These are phyloP conservation scores for Drosophila flavopinicola DNA, from an alignment of 2,888 invertebrate genomes.

Conservation along the genomic window DNA sequence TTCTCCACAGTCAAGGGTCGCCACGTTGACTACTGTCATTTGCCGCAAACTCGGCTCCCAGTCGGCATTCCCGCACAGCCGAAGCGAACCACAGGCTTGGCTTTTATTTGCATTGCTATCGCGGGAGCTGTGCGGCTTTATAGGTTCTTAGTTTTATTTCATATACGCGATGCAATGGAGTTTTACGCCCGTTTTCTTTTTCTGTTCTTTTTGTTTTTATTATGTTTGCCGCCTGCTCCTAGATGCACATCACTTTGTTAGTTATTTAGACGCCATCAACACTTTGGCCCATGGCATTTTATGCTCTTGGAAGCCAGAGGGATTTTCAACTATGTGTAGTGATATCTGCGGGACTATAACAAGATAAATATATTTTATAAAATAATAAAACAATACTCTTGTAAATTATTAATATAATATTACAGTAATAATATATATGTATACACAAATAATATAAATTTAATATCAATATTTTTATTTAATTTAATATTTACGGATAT, in stretches of 20 bases:
- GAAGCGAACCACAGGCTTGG: slow-evolving; percentile 24
- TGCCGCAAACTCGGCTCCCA: slow-evolving; percentile 35
- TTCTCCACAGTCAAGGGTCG: slow-evolving; percentile 52
- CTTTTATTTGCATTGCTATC: slow-evolving; percentile 61
- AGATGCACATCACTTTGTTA: slow-evolving; percentile 29
- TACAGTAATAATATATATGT: no score
- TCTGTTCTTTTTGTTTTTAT: background rate
- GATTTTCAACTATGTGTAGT: slow-evolving; percentile 13
- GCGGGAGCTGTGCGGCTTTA: slow-evolving; percentile 62
- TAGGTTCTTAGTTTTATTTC: slow-evolving; percentile 64
- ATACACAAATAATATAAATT: no score
- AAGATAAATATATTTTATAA: no score
- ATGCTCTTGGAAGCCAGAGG: slow-evolving; percentile 13
- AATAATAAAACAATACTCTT: no score
- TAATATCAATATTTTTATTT: no score
- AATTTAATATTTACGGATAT: no score
- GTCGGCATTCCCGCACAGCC: slow-evolving; percentile 17
- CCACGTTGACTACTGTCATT: slow-evolving; percentile 51
- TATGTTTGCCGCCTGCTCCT: slow-evolving; percentile 17
- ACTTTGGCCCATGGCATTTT: slow-evolving; percentile 38
- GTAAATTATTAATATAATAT: no score
- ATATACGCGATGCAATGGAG: slow-evolving; percentile 49
- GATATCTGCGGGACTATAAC: background rate
- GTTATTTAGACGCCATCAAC: slow-evolving; percentile 58
- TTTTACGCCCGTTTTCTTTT: slow-evolving; percentile 5